Evolutionary conservation across 2,113 vertebrate genomes (phyloP), one percentile per base, ranked within the genome.

Genomic region (Delphinus delphis): DNA sequence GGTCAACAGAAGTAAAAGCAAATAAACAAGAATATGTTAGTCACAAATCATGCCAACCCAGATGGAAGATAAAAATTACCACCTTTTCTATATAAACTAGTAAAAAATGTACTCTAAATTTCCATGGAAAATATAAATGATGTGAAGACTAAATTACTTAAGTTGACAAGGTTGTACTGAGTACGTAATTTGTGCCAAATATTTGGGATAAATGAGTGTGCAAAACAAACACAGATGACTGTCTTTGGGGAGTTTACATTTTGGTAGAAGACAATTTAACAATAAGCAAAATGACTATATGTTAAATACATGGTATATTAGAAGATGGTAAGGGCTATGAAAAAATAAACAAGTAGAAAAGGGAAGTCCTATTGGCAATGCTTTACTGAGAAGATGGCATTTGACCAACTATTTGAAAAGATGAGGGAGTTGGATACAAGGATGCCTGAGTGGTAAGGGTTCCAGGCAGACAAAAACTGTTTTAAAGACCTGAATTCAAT

Each of bases 101-200:
- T 62, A 63, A 80, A 93, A 83, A 36, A 23, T 18, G 14, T 67
- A 50, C 4, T 58, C 8, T 41, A 94, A 71, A 53, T 90, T 85
- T 79, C 23, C 4, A 74, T 95, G 28, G 11, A 90, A 94, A 85
- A 60, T 41, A 84, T 47, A 89, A 73, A 58, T 74, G 7, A 93
- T 50, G 12, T 88, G 28, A 96, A 95, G 58, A 21, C 4, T n/a
- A 67, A 68, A 77, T 21, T 60, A 53, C 5, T 53, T 31, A 88
- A 82, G 1, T 87, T 89, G 53, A 74, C n/a, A 93, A 63, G 26
- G 58, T 63, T 10, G 3, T 71, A 58, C 53, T 94, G 31, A 53
- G 3, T 62, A 38, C 36, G 2, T 93, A 55, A 1, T 90, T 44
- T 86, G 31, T 74, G 14, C 33, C 36, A 95, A 10, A 28, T 70